Evolutionary conservation across 2,797 vertebrate genomes (phyloP).

Genomic region (Dromococcyx pavoninus): DNA sequence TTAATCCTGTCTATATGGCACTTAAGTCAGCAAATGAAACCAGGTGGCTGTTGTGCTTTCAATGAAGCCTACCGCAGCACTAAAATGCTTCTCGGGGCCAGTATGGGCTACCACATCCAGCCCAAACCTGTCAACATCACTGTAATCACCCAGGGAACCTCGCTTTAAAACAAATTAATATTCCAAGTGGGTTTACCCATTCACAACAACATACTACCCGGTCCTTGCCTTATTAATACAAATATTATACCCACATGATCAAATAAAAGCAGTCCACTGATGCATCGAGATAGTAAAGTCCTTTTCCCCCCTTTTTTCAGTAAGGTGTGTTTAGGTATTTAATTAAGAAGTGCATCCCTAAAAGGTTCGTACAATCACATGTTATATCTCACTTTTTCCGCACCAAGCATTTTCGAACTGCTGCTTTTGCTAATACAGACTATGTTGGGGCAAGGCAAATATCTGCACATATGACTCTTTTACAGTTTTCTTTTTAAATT

Average conservation of each 20-base stretch:
- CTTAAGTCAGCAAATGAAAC: background rate
- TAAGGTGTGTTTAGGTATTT: slow-evolving; percentile 61
- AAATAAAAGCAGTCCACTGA: slow-evolving; percentile 41
- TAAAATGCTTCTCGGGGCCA: background rate
- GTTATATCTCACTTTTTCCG: slow-evolving; percentile 70
- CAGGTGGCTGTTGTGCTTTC: background rate
- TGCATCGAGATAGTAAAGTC: slow-evolving; percentile 54
- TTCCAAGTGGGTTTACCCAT: background rate
- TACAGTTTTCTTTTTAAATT: slow-evolving; percentile 64
- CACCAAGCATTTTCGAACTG: slow-evolving; percentile 75
- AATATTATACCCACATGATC: slow-evolving; percentile 28
- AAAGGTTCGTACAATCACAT: slow-evolving; percentile 67
- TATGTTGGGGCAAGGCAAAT: slow-evolving; percentile 47
- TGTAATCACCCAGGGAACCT: background rate
- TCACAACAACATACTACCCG: slow-evolving; percentile 19
- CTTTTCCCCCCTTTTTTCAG: background rate
- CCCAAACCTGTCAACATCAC: slow-evolving; percentile 17
- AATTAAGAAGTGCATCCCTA: slow-evolving; percentile 72
- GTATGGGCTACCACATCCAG: background rate
- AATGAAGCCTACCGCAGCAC: background rate
- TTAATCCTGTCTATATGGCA: background rate
- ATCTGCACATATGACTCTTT: slow-evolving; percentile 62
- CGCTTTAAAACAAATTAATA: background rate
- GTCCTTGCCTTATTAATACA: slow-evolving; percentile 44
- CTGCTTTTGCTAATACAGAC: slow-evolving; percentile 57